Evolutionary conservation across 2,797 vertebrate genomes (phyloP).

Genomic region (Phataginus tricuspis): DNA sequence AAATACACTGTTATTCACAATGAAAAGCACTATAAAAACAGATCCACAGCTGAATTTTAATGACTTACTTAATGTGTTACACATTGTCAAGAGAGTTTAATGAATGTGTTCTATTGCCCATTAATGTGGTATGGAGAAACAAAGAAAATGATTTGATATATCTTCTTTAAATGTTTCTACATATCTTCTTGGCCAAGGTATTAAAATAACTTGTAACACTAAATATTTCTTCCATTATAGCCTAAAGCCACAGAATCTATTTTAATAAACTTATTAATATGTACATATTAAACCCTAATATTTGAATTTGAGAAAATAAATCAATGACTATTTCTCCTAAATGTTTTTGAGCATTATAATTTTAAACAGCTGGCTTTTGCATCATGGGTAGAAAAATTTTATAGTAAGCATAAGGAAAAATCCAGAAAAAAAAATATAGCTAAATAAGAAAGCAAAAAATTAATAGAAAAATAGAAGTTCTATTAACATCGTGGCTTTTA

Average conservation of each 20-base stretch:
- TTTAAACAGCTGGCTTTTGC: conserved; percentile 40
- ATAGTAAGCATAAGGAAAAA: not conserved
- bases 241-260: conserved; percentile 49
- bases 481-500: conserved; percentile 57
- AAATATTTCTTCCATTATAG: conserved; percentile 53
- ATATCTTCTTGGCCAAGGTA: conserved; percentile 47
- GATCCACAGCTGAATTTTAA: conserved; percentile 57
- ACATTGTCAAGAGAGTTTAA: conserved; percentile 67
- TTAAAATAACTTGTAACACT: conserved; percentile 61
- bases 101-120: conserved; percentile 64
- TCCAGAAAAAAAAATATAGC: not conserved
- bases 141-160: conserved; percentile 73
- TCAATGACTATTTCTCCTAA: not conserved
- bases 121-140: conserved; percentile 65
- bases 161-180: conserved; percentile 77
- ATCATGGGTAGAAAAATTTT: not conserved
- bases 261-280: conserved; percentile 61
- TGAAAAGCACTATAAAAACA: conserved; percentile 51
- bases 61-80: conserved; percentile 62
- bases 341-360: conserved; percentile 41
- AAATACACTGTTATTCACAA: conserved; percentile 70
- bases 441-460: conserved; percentile 26
- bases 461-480: not conserved
- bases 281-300: conserved; percentile 42
- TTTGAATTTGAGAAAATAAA: conserved; percentile 47